Evolutionary conservation across 1,140 invertebrate species (phyloP), one percentile per base, ranked within the genome.

Genomic region (Callitettix versicolor): DNA sequence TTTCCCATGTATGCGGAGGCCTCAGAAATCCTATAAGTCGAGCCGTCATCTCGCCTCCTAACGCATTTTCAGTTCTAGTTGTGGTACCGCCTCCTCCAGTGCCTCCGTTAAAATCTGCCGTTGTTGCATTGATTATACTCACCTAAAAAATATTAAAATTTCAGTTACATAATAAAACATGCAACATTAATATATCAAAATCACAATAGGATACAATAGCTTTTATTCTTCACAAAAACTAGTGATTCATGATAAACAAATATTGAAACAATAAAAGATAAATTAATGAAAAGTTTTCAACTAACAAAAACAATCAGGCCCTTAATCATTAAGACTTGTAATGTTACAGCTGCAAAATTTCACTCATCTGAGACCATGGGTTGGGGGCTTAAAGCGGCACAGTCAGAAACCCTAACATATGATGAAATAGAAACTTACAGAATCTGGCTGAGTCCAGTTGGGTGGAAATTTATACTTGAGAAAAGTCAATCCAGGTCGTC

Each of bases 371-470:
- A n/a, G n/a, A n/a, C n/a, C n/a, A n/a, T n/a, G n/a, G n/a, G n/a
- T n/a, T n/a, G n/a, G n/a, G n/a, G n/a, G n/a, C n/a, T n/a, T n/a
- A n/a, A n/a, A n/a, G n/a, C n/a, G n/a, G n/a, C n/a, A n/a, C n/a
- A n/a, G n/a, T n/a, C n/a, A n/a, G n/a, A n/a, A n/a, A n/a, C n/a
- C n/a, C n/a, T n/a, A n/a, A n/a, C n/a, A n/a, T n/a, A n/a, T n/a
- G n/a, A n/a, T n/a, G n/a, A n/a, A n/a, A n/a, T n/a, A n/a, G n/a
- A 22, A 15, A 64, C 64, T 61, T 54, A 88, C 86, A 20, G 77
- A 82, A 66, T 96, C 92, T 0, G 93, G 92, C 62, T 92, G 87
- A 4, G 80, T 82, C 61, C 79, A 84, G 66, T 95, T 89, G 0
- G 84, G 81, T 0, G 91, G 93, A 65, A 86, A 81, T 56, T 85